Conservation (phyloP, 2,888 invertebrate species). For the Myathropa florea region DNA sequence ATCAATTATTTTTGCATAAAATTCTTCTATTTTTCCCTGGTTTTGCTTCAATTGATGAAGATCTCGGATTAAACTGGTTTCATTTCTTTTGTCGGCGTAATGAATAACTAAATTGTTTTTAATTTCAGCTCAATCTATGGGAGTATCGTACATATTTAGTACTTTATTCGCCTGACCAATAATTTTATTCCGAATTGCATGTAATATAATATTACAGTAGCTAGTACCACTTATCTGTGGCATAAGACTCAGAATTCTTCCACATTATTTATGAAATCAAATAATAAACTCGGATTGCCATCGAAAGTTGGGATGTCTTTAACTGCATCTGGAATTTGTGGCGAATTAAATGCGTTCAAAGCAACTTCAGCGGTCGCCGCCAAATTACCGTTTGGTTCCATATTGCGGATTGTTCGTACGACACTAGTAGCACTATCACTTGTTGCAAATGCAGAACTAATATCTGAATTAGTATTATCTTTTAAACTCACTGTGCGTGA, state of each 20-base stretch:
- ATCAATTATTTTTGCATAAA: background rate
- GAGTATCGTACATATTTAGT: constrained; percentile 46
- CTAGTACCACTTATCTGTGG: background rate
- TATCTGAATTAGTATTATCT: too few relatives aligned
- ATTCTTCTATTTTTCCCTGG: constrained; percentile 21
- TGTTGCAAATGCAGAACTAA: too few relatives aligned
- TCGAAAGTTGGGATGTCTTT: background rate
- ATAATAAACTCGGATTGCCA: background rate
- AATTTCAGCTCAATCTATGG: constrained; percentile 17
- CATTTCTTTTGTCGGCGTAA: constrained; percentile 33
- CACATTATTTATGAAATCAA: background rate
- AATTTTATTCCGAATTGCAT: constrained; percentile 56
- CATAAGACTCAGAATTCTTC: background rate
- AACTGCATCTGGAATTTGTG: background rate
- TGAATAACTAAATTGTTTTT: constrained; percentile 17
- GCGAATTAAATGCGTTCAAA: background rate
- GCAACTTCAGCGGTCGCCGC: too few relatives aligned
- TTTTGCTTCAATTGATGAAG: constrained; percentile 10
- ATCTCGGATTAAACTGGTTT: constrained; percentile 23
- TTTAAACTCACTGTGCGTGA: too few relatives aligned
- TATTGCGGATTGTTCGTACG: too few relatives aligned
- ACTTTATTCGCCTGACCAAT: constrained; percentile 44
- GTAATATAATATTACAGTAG: background rate
- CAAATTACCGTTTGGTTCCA: too few relatives aligned
- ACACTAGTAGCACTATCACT: too few relatives aligned